Evolutionary conservation across 2,113 vertebrate genomes (phyloP).

Genomic region (Pangasianodon hypophthalmus): DNA sequence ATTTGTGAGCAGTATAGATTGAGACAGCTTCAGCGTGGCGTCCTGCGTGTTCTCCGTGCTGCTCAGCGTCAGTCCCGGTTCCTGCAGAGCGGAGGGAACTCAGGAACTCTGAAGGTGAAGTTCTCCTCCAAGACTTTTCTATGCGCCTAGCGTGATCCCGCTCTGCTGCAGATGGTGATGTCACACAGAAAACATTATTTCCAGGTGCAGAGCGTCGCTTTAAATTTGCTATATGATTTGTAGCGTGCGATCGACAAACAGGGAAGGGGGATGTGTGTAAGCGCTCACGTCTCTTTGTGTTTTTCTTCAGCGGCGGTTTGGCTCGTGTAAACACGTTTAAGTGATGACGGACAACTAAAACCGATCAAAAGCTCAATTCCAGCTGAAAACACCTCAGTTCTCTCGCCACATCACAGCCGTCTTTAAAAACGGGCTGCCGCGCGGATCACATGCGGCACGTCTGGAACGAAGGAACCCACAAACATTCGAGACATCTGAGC

Average conservation of each 20-base stretch:
- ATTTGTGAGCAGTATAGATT: neutral
- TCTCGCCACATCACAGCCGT: neutral
- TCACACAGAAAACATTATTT: constrained; percentile 4
- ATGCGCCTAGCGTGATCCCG: no score
- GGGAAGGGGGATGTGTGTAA: neutral
- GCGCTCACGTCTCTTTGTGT: neutral
- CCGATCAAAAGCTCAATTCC: neutral
- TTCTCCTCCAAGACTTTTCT: neutral
- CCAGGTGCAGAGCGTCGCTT: neutral
- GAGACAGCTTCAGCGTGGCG: neutral
- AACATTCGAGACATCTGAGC: neutral
- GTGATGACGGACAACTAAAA: constrained; percentile 6
- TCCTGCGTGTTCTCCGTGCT: neutral
- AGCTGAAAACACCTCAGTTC: neutral
- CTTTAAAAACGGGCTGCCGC: neutral
- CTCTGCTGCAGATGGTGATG: neutral
- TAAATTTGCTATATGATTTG: neutral
- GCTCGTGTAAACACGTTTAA: neutral
- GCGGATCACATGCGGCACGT: neutral
- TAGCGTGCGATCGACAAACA: neutral
- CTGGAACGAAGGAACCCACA: constrained; percentile 6
- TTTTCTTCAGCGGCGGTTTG: neutral
- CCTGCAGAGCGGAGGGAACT: neutral
- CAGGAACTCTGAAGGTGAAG: neutral
- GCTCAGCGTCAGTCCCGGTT: neutral